Evolutionary conservation across 2,113 vertebrate species (phyloP).

Genomic region (Mustelus asterias): DNA sequence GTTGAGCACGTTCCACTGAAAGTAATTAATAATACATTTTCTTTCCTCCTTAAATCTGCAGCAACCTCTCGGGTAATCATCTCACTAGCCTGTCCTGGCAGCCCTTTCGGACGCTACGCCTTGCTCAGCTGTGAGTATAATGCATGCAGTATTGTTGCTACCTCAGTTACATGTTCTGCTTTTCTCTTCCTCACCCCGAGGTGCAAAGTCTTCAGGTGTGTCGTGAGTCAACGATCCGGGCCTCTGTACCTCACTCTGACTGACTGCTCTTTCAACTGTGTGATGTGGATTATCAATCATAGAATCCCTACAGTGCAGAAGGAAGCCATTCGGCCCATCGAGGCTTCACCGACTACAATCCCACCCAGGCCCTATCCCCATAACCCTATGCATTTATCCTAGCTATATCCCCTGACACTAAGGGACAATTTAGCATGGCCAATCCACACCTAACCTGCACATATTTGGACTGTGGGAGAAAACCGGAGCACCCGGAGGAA

Average conservation of each 20-base stretch:
- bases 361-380: no score
- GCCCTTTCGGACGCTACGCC: constrained; percentile 90
- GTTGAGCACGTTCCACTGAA: neutral
- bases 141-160: no score
- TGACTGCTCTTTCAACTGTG: no score
- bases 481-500: no score
- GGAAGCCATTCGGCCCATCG: no score
- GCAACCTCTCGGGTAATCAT: constrained; percentile 94
- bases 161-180: neutral
- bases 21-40: neutral
- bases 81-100: constrained; percentile 91
- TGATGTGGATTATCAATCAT: neutral
- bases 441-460: no score
- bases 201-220: neutral
- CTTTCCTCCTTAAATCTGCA: constrained; percentile 52
- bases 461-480: no score
- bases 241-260: neutral
- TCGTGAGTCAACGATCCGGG: neutral
- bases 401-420: no score
- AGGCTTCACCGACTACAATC: no score
- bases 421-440: no score
- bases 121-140: constrained; percentile 87
- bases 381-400: no score
- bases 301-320: no score
- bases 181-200: neutral